A percentile compares a stretch with the other conserved stretches of the same genome.
Evolutionary conservation across 2,113 vertebrate genomes (phyloP).

Genomic region (Herpailurus yagouaroundi): DNA sequence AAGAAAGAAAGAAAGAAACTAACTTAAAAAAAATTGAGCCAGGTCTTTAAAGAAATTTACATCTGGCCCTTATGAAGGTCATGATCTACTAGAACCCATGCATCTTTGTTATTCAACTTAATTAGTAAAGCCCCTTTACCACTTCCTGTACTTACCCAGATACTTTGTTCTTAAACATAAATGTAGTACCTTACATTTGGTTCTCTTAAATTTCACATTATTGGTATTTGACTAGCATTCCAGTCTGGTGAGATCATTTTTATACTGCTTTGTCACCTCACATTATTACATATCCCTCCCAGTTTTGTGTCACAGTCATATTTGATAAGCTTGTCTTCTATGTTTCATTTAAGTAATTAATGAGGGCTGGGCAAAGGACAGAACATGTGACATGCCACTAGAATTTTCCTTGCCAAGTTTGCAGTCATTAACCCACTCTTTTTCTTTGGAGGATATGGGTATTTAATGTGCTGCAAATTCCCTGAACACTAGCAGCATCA

Average conservation of each 20-base stretch:
- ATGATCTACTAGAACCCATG: neutral
- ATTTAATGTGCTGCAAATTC: neutral
- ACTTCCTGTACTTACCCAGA: neutral
- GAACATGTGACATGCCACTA: neutral
- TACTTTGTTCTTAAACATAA: neutral
- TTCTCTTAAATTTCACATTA: neutral
- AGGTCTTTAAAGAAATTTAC: neutral
- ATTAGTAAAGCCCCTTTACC: neutral
- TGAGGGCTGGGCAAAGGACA: slow-evolving; percentile 46
- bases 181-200: neutral
- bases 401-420: neutral
- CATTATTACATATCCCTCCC: neutral
- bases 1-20: too few relatives aligned
- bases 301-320: slow-evolving; percentile 18
- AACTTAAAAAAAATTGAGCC: neutral
- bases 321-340: slow-evolving; percentile 45
- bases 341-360: slow-evolving; percentile 43
- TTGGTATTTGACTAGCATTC: neutral
- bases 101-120: neutral
- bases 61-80: neutral
- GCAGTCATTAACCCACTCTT: neutral
- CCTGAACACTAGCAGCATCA: neutral
- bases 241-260: slow-evolving; percentile 39
- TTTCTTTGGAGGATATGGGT: neutral
- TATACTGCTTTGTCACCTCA: neutral